phyloP scores from a whole-genome alignment of 1,140 invertebrate species.

The Drosophila eugracilis region DNA sequence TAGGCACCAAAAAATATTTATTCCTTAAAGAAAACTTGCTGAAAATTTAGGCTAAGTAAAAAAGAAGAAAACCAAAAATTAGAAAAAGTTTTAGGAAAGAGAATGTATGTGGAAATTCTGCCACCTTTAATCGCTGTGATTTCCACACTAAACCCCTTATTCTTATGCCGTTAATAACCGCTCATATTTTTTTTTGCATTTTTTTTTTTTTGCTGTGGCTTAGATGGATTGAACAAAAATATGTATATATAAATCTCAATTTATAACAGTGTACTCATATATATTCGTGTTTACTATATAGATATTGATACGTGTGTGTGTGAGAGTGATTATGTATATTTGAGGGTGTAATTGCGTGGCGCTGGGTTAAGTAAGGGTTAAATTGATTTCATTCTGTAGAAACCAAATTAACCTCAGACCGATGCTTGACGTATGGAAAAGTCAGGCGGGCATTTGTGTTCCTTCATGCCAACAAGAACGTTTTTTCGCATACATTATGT shows the following conservation, averaged over 20 bases:
- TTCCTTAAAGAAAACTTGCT: neutral
- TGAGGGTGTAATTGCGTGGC: constrained; percentile 5
- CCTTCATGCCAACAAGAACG: constrained; percentile 84
- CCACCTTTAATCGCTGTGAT: constrained; percentile 5
- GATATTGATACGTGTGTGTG: constrained; percentile 6
- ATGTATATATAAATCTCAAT: neutral
- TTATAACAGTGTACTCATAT: constrained; percentile 1
- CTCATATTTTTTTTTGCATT: too few relatives aligned
- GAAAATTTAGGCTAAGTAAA: neutral
- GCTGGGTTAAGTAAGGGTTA: neutral
- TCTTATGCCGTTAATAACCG: neutral
- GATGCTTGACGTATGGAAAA: constrained; percentile 11
- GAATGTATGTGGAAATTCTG: constrained; percentile 9
- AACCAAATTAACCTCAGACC: constrained; percentile 18
- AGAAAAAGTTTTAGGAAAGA: neutral
- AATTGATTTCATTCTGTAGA: neutral
- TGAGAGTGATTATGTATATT: constrained; percentile 5
- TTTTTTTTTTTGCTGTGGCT: too few relatives aligned
- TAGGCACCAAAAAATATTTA: too few relatives aligned
- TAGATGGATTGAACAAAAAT: neutral
- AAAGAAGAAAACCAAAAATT: neutral
- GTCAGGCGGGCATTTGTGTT: constrained; percentile 79
- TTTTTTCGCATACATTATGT: constrained; percentile 85
- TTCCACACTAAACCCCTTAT: neutral
- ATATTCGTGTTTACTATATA: neutral